These are phyloP conservation scores for Elanus axillaris DNA, from an alignment of 2,113 vertebrate genomes.

Conservation along the genomic window DNA sequence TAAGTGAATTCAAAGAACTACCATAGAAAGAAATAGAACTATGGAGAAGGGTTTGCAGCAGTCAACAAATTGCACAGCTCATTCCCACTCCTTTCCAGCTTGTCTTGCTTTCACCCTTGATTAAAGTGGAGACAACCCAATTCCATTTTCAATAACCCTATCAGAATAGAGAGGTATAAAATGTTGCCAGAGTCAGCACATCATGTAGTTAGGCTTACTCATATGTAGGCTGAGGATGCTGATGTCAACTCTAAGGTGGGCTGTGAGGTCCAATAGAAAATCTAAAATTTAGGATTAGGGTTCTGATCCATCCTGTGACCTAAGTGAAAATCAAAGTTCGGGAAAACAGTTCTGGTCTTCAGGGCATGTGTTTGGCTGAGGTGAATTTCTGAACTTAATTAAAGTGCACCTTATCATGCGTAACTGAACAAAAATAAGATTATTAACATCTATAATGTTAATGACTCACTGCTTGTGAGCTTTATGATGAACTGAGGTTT, in stretches of 20 bases:
- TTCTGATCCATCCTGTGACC: background rate
- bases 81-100: background rate
- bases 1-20: conserved; percentile 23
- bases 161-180: background rate
- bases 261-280: background rate
- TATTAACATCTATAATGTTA: background rate
- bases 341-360: background rate
- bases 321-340: background rate
- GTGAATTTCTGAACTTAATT: background rate
- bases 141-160: conserved; percentile 27
- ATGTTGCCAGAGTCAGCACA: background rate
- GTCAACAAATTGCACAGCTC: conserved; percentile 24
- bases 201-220: background rate
- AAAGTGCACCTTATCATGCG: background rate
- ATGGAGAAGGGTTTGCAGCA: background rate
- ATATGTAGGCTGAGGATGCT: background rate
- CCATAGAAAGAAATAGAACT: conserved; percentile 5
- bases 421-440: background rate
- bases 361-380: background rate
- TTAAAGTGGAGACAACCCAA: conserved; percentile 7
- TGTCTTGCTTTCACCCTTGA: conserved; percentile 20
- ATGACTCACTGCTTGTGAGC: background rate
- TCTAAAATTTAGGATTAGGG: background rate
- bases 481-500: background rate
- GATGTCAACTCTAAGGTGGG: background rate